Percentiles rank a stretch among this genome's conserved stretches.
These are phyloP conservation scores for Thamnophis elegans DNA, from an alignment of 2,797 vertebrate genomes.

Conservation along the genomic window DNA sequence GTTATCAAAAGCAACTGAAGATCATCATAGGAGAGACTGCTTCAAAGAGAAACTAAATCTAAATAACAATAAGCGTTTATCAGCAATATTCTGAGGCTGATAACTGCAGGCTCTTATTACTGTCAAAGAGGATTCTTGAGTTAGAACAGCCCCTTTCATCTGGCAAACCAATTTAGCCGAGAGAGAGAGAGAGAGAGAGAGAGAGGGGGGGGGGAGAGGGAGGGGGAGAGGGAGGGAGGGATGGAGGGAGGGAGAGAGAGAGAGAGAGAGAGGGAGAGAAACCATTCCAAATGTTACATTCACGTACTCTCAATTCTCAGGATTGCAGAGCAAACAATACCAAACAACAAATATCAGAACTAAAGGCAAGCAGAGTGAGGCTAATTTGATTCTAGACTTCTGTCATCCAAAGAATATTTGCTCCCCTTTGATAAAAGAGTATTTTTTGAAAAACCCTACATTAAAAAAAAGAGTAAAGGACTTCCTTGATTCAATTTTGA, in stretches of 20 bases:
- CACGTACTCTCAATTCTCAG: not conserved
- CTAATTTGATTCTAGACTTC: not conserved
- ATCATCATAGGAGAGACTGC: not conserved
- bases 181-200: too few relatives aligned
- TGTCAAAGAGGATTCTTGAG: not conserved
- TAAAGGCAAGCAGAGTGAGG: not conserved
- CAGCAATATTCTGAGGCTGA: not conserved
- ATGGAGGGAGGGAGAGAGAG: too few relatives aligned
- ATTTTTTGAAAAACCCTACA: not conserved
- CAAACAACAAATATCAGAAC: not conserved
- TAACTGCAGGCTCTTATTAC: not conserved
- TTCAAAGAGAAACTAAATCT: not conserved
- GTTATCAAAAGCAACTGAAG: not conserved
- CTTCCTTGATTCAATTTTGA: not conserved
- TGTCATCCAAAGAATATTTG: not conserved
- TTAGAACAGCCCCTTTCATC: not conserved
- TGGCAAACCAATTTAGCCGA: not conserved
- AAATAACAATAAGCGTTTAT: not conserved
- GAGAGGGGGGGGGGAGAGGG: too few relatives aligned
- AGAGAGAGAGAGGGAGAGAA: too few relatives aligned
- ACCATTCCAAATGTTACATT: not conserved
- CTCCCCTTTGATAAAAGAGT: not conserved
- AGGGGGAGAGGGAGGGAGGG: too few relatives aligned
- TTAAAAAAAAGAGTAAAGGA: not conserved
- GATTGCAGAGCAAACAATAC: not conserved